Evolutionary conservation across 92 coral and sea anemone genomes (phyloP), one percentile per base, ranked within the genome.

Genomic region (Epizoanthus illoricatus): DNA sequence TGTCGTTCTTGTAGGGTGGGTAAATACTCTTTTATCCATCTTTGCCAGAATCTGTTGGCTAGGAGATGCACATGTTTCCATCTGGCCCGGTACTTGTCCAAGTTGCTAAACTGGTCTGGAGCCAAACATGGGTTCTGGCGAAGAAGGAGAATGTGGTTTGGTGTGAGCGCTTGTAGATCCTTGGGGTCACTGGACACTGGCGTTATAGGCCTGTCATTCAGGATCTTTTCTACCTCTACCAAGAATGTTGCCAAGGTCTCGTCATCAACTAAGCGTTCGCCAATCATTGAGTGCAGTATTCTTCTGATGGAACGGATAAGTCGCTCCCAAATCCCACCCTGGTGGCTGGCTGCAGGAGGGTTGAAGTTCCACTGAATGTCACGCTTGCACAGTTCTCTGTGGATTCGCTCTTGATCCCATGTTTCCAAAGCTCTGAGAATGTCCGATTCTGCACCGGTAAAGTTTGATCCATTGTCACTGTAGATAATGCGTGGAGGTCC

Each of bases 111-210:
- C 56, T 74, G 70, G 47, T 85, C 89, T 21, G 86, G 86, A 0
- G 84, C 80, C 23, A 63, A 18, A 42, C 73, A 80, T 55, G 84
- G 84, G n/a, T 86, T 81, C 61, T 68, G 76, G 28, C 87, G 84
- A 2, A 88, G 81, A 7, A 85, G 49, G 57, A 86, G 84, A 49
- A 89, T 84, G 19, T 89, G 90, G 81, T 84, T 86, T 1, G 90
- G 94, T 4, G 91, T 88, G 24, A 88, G 88, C 2, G 94, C 91
- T 13, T 91, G 86, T 5, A 88, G 70, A 79, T 88, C 94, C 17
- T 80, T 76, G 62, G 84, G 85, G 42, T 88, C 91, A 60, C 63
- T 85, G 13, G 89, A 88, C 56, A 85, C 92, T 5, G 85, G 81
- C 5, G 89, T 90, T 13, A 90, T 88, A 21, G 85, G 91, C 45